Percentiles rank a stretch among this genome's conserved stretches.
phyloP scores from a whole-genome alignment of 2,113 vertebrate species.

The Pelmatolapia mariae region DNA sequence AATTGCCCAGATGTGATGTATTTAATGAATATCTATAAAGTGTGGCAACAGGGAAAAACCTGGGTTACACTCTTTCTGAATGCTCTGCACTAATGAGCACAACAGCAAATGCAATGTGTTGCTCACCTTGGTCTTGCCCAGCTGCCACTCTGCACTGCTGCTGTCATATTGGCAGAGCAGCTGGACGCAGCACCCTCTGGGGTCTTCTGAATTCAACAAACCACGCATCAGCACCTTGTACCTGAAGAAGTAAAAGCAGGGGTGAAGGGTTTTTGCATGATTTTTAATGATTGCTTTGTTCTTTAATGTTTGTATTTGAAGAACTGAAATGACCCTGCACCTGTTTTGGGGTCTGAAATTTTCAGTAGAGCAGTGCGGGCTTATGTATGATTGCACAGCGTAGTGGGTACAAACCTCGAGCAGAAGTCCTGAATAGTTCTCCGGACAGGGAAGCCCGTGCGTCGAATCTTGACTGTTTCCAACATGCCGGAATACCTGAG shows the following conservation, averaged over 20 bases:
- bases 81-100: neutral
- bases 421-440: constrained; percentile 91
- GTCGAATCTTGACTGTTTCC: constrained; percentile 92
- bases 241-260: constrained; percentile 29
- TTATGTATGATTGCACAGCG: fast-evolving
- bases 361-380: fast-evolving
- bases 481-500: constrained; percentile 96
- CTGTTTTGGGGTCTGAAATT: neutral
- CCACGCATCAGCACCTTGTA: constrained; percentile 87
- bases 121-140: constrained; percentile 88
- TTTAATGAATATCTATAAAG: neutral
- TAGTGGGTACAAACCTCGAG: constrained; percentile 74
- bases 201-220: constrained; percentile 70
- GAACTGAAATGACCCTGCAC: fast-evolving
- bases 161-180: constrained; percentile 82
- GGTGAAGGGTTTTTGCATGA: fast-evolving
- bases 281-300: neutral
- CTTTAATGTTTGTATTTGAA: neutral
- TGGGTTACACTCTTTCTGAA: fast-evolving
- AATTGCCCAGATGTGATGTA: neutral
- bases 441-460: constrained; percentile 87
- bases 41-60: neutral
- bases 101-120: neutral
- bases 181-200: constrained; percentile 74
- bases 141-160: constrained; percentile 84